phyloP scores from a whole-genome alignment of 2,888 invertebrate genomes.

The Ormyrus nitidulus region DNA sequence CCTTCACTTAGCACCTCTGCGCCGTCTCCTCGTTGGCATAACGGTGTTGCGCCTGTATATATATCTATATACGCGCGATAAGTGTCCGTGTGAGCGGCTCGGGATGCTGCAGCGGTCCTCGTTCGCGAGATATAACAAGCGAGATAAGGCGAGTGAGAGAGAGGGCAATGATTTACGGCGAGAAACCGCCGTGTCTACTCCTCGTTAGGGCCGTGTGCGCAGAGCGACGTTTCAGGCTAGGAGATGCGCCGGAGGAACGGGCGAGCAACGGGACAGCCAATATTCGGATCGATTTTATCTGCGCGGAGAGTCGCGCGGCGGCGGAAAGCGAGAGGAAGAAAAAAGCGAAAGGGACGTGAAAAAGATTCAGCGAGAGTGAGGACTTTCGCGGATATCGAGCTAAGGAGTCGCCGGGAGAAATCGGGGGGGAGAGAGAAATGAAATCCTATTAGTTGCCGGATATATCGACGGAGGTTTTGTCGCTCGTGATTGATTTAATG shows the following conservation, averaged over 20 bases:
- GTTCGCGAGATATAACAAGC: conserved; percentile 31
- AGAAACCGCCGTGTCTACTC: neutral
- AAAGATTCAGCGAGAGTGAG: neutral
- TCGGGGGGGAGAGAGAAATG: no score
- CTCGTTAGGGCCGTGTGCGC: conserved; percentile 7
- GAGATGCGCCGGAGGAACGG: neutral
- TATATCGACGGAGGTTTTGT: no score
- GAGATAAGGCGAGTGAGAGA: conserved; percentile 23
- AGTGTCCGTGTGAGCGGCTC: neutral
- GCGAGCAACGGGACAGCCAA: neutral
- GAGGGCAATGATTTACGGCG: conserved; percentile 33
- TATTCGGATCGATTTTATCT: conserved; percentile 11
- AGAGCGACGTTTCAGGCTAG: neutral
- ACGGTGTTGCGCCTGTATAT: neutral
- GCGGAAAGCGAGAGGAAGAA: neutral
- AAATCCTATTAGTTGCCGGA: no score
- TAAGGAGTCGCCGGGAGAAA: no score
- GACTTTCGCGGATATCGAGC: no score
- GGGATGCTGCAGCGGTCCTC: neutral
- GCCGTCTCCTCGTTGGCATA: neutral
- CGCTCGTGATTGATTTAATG: no score
- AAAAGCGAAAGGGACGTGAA: neutral
- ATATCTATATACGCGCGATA: no score
- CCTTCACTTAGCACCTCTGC: conserved; percentile 6
- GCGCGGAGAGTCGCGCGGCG: neutral